phyloP scores from a whole-genome alignment of 2,797 vertebrate species.

The Pampus argenteus region DNA sequence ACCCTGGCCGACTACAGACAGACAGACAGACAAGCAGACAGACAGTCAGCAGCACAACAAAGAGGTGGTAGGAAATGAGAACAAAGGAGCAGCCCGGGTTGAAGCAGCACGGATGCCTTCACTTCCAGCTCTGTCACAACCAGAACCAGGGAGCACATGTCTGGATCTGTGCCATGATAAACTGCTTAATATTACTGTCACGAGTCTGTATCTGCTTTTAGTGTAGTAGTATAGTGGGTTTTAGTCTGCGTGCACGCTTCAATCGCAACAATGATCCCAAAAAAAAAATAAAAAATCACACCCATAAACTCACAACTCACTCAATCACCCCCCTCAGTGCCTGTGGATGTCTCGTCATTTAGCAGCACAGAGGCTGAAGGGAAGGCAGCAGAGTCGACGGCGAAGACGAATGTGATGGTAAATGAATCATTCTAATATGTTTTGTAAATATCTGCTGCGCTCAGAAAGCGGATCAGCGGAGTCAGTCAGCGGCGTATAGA shows the following conservation, averaged over 20 bases:
- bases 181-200: conserved; percentile 28
- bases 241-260: conserved; percentile 25
- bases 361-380: conserved; percentile 37
- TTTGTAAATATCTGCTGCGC: conserved; percentile 71
- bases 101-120: conserved; percentile 81
- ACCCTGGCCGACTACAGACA: conserved; percentile 59
- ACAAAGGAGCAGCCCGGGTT: conserved; percentile 79
- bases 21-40: conserved; percentile 51
- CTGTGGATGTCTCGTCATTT: conserved; percentile 51
- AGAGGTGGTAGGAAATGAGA: conserved; percentile 76
- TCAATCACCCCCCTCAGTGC: conserved; percentile 32
- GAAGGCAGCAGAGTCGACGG: conserved; percentile 17
- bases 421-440: conserved; percentile 72
- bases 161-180: conserved; percentile 45
- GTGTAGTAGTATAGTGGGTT: background rate
- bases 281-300: conserved; percentile 52
- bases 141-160: conserved; percentile 36
- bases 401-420: conserved; percentile 44
- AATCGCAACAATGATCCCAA: conserved; percentile 41
- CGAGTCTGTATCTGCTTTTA: conserved; percentile 2
- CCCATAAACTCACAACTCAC: conserved; percentile 49
- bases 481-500: conserved; percentile 58
- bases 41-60: conserved; percentile 76
- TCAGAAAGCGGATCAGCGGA: conserved; percentile 51
- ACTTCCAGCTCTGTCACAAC: conserved; percentile 71